Evolutionary conservation across 2,888 invertebrate species (phyloP).

Genomic region (Morpho achilles): DNA sequence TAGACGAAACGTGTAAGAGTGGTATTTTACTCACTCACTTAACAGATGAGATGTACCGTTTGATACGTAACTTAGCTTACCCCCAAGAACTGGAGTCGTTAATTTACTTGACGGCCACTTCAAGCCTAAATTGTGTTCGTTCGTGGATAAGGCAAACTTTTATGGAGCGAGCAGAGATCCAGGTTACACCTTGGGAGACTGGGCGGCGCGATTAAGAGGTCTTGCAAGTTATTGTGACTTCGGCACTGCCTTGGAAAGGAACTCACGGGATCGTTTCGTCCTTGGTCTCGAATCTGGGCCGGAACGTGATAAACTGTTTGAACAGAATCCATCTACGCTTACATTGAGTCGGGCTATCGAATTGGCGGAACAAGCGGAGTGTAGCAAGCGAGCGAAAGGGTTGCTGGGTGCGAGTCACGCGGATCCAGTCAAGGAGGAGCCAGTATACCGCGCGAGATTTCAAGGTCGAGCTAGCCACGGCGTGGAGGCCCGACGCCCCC

Average conservation of each 20-base stretch:
- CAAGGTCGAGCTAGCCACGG: no score
- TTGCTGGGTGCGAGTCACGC: no score
- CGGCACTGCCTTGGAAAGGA: neutral
- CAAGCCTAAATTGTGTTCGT: neutral
- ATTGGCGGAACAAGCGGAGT: no score
- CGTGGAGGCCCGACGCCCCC: no score
- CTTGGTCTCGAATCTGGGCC: neutral
- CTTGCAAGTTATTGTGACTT: neutral
- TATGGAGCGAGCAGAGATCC: neutral
- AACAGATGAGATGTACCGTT: constrained; percentile 5
- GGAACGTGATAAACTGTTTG: neutral
- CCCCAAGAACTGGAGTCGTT: constrained; percentile 1
- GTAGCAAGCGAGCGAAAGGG: no score
- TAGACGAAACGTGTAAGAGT: neutral
- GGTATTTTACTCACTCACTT: constrained; percentile 4
- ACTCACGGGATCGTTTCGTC: neutral
- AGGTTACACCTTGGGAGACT: neutral
- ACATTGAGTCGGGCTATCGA: no score
- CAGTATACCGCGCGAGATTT: no score
- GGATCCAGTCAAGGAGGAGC: no score
- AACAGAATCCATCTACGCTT: neutral
- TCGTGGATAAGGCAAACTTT: neutral
- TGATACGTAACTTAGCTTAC: constrained; percentile 3
- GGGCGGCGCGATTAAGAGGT: constrained; percentile 1
- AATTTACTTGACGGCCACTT: constrained; percentile 2